Conservation (phyloP, 2,888 invertebrate species). For the Aphrophora alni region DNA sequence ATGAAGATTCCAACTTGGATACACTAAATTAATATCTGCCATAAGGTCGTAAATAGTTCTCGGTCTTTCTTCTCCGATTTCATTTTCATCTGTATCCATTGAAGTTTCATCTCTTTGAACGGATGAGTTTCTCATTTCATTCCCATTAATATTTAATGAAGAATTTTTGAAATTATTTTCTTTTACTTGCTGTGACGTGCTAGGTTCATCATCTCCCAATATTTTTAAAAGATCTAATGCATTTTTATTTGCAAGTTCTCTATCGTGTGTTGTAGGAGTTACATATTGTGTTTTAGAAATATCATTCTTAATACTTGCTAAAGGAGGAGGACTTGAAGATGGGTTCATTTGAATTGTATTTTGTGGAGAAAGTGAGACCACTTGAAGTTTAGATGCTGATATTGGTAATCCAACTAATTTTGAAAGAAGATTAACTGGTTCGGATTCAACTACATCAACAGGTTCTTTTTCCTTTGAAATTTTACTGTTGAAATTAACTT, state of each 20-base stretch:
- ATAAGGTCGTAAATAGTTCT: conserved; percentile 33
- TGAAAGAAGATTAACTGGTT: not conserved
- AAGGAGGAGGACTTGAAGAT: not conserved
- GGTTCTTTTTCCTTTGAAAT: not conserved
- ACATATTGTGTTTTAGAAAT: not conserved
- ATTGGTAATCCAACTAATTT: not conserved
- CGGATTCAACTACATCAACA: not conserved
- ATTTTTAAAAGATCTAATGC: conserved; percentile 28
- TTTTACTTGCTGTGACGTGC: not conserved
- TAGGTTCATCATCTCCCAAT: conserved; percentile 27
- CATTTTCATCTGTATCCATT: not conserved
- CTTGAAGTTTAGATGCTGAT: not conserved
- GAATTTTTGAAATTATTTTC: not conserved
- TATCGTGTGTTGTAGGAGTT: not conserved
- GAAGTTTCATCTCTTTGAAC: not conserved
- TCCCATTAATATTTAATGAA: not conserved
- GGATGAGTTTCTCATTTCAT: not conserved
- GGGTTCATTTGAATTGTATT: not conserved
- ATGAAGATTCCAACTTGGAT: conserved; percentile 36
- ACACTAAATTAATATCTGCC: conserved; percentile 18
- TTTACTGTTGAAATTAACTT: not conserved
- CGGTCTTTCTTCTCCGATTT: not conserved
- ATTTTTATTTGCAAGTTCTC: not conserved
- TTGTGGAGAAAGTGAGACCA: not conserved
- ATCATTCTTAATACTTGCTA: not conserved